These are phyloP conservation scores for Spongia lamella DNA, from an alignment of 37 sponge, comb jelly and placozoan species.

Conservation along the genomic window DNA sequence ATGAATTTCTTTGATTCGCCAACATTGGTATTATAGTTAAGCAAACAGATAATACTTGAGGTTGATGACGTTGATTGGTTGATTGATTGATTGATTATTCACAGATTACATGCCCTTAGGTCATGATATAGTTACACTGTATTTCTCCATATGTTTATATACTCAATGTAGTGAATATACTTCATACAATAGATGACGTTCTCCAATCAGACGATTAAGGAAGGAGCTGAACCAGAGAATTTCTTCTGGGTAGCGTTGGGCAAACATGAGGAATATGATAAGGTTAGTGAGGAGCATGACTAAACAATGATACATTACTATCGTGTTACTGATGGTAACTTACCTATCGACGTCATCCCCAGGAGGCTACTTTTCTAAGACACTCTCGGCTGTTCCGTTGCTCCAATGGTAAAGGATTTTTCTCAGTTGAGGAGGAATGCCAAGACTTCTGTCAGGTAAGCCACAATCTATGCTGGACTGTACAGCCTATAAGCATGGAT, in stretches of 20 bases:
- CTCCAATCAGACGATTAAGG: slow-evolving; percentile 73
- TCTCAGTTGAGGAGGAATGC: slow-evolving; percentile 88
- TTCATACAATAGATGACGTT: slow-evolving; percentile 69
- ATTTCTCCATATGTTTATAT: background rate
- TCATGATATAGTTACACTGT: no score
- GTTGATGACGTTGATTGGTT: no score
- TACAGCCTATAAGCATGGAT: background rate
- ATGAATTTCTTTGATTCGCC: no score
- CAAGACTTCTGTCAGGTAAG: slow-evolving; percentile 95
- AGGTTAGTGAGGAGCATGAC: no score
- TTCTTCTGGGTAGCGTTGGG: slow-evolving; percentile 98
- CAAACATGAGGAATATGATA: slow-evolving; percentile 32
- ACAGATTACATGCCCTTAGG: no score
- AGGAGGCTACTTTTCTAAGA: slow-evolving; percentile 83
- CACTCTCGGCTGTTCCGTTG: slow-evolving; percentile 85
- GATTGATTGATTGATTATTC: no score
- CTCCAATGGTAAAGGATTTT: slow-evolving; percentile 96
- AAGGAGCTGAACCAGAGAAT: slow-evolving; percentile 91
- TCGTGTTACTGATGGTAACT: no score
- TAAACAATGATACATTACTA: no score
- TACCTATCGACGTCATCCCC: background rate
- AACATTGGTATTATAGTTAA: no score
- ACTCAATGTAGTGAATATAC: background rate
- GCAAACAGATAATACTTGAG: no score
- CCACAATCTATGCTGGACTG: background rate